Evolutionary conservation across 2,797 vertebrate genomes (phyloP), one percentile per base, ranked within the genome.

Genomic region (Rhabdomys pumilio): DNA sequence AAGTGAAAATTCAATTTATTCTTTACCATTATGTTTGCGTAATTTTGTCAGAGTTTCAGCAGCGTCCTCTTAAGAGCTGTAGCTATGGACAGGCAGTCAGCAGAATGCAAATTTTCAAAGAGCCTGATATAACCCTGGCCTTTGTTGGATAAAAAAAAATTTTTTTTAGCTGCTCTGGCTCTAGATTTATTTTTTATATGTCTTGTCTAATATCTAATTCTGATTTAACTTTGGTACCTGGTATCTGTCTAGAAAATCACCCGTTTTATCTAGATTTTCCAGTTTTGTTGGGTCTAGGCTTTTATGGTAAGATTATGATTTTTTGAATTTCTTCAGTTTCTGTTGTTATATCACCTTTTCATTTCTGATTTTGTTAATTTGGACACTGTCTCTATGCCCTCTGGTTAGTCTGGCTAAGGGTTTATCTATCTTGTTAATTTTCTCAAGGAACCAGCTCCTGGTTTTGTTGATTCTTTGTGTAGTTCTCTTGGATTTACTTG

Each of bases 1-100:
- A 80, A 86, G 89, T 15, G 57, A 95, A 94, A 87, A 93, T 96
- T 93, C 95, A 82, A 69, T 82, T 73, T 84, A 67, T 90, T 90
- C 59, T 93, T 75, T 93, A 50, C 76, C 63, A 31, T 55, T 55
- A 0, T 41, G 24, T 29, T 80, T 24, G 38, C 47, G 57, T 63
- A 73, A 73, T 88, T 91, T 50, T 61, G 89, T 65, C 57, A 80
- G 2, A 53, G 69, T 72, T 65, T 72, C 61, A 67, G 80, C n/a
- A 67, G 47, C 8, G 72, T 83, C 31, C 47, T 93, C 77, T 90
- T 14, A 31, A 65, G 91, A 85, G 81, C 44, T 50, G 22, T 20
- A 50, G 89, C 84, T 57, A 50, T 84, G 92, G 63, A 34, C 22
- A 0, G 0, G 34, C 8, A 44, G 75, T 82, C 50, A 59, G 82